Conservation (phyloP, 1,140 invertebrate genomes). For the Psilanteris sp. region DNA sequence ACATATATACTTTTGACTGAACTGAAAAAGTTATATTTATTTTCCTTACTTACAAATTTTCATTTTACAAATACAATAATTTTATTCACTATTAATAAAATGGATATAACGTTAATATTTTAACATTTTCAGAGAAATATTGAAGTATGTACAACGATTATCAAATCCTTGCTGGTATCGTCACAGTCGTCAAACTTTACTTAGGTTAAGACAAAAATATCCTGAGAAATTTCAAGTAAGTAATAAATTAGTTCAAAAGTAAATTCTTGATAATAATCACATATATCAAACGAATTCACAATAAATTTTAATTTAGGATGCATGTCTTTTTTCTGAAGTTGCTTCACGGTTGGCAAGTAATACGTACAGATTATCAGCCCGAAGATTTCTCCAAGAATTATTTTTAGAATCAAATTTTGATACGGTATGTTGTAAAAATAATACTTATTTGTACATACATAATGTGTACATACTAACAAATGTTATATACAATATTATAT, state of each 20-base stretch:
- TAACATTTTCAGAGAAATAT: conserved; percentile 81
- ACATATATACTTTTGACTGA: too few species aligned
- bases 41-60: too few species aligned
- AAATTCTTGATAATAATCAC: neutral
- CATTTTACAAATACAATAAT: too few species aligned
- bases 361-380: conserved; percentile 89
- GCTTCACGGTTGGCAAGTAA: conserved; percentile 88
- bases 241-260: neutral
- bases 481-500: too few species aligned
- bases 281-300: too few species aligned
- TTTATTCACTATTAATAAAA: too few species aligned
- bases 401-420: conserved; percentile 93
- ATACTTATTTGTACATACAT: neutral
- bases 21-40: too few species aligned
- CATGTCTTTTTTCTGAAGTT: conserved; percentile 96
- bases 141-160: conserved; percentile 84
- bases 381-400: conserved; percentile 95
- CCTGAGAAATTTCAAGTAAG: conserved; percentile 82
- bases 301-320: too few species aligned
- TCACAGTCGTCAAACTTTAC: conserved; percentile 83
- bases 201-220: conserved; percentile 92
- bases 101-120: too few species aligned
- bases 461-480: too few species aligned
- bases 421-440: conserved; percentile 67
- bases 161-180: conserved; percentile 86